Conservation (phyloP, 2,888 invertebrate species). For the Lottia gigantea region DNA sequence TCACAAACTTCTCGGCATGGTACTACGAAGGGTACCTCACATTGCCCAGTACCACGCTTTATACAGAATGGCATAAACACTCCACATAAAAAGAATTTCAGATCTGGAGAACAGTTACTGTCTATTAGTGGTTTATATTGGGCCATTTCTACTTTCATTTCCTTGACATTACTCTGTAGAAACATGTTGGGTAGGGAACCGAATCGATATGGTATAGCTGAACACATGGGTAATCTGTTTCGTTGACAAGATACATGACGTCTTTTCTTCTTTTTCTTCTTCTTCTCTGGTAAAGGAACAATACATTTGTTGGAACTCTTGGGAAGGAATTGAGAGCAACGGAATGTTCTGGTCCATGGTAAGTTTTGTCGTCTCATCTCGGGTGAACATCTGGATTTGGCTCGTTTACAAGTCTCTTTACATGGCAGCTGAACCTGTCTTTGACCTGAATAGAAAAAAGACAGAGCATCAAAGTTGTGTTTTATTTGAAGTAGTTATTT, state of each 20-base stretch:
- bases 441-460: neutral
- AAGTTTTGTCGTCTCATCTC: conserved; percentile 33
- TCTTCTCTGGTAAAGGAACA: conserved; percentile 28
- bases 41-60: conserved; percentile 14
- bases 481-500: too few relatives aligned
- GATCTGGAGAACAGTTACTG: conserved; percentile 41
- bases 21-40: conserved; percentile 37
- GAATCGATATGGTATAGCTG: conserved; percentile 35
- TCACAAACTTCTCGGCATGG: conserved; percentile 55
- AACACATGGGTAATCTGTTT: conserved; percentile 46
- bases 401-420: conserved; percentile 45
- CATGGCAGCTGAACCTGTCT: conserved; percentile 39
- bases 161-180: conserved; percentile 39
- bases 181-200: conserved; percentile 58
- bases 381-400: conserved; percentile 37
- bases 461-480: too few relatives aligned
- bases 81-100: conserved; percentile 51
- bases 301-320: conserved; percentile 26
- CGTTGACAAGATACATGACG: conserved; percentile 38
- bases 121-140: conserved; percentile 42
- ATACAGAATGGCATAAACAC: conserved; percentile 52
- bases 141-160: conserved; percentile 42
- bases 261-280: conserved; percentile 28
- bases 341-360: conserved; percentile 40
- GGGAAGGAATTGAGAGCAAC: conserved; percentile 26